Conservation (phyloP, 2,888 invertebrate genomes). For the Drosophila meridionalis region DNA sequence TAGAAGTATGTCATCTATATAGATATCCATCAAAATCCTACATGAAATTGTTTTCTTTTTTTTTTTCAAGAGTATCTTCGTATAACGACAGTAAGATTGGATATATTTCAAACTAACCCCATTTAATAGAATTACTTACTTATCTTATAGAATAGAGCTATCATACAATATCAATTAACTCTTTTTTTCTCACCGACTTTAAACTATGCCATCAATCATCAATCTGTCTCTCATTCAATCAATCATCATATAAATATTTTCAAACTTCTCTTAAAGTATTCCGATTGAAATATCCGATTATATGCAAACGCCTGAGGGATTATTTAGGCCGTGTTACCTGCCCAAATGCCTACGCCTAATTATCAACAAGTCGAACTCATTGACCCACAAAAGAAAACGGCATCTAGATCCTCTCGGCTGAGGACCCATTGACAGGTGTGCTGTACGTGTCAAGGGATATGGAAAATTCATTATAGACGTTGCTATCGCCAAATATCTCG, state of each 20-base stretch:
- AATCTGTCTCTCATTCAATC: background rate
- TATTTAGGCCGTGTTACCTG: background rate
- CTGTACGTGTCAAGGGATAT: conserved; percentile 51
- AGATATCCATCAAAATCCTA: too few species aligned
- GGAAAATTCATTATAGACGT: conserved; percentile 42
- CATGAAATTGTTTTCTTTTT: too few species aligned
- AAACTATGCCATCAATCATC: background rate
- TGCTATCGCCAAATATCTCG: conserved; percentile 60
- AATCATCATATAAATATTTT: conserved; percentile 3
- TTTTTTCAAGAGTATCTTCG: too few species aligned
- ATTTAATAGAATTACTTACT: background rate
- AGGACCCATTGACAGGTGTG: conserved; percentile 35
- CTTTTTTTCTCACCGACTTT: background rate
- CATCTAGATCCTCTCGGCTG: conserved; percentile 22
- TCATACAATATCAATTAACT: background rate
- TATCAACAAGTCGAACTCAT: conserved; percentile 45
- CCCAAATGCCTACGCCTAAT: conserved; percentile 41
- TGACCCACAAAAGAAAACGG: conserved; percentile 65
- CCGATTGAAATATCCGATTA: conserved; percentile 6
- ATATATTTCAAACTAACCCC: background rate
- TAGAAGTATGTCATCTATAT: background rate
- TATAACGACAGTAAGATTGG: background rate
- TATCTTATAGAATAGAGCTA: background rate
- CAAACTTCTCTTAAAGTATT: background rate
- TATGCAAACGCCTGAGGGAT: conserved; percentile 4